Evolutionary conservation across 2,888 invertebrate genomes (phyloP), one percentile per base, ranked within the genome.

Genomic region (Drosophila multiciliata): DNA sequence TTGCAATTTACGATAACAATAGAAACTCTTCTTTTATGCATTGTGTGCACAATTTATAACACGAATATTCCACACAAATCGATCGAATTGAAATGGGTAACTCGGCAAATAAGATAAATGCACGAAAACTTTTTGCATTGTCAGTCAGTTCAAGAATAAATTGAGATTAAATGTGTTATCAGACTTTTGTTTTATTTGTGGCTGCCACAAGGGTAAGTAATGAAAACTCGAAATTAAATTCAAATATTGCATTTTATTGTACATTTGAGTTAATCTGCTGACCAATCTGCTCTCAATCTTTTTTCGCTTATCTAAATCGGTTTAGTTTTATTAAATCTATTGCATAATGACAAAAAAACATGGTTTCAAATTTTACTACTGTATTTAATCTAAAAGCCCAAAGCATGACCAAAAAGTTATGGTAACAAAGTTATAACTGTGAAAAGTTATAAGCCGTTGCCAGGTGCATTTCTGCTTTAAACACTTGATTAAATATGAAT

Each of bases 131-230:
- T 82, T 83, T 85, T 70, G 72, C 72, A 58, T 63, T 78, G 77
- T 76, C 80, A 48, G 78, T 72, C 67, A 68, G 65, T 76, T 73
- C 38, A 62, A 66, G 64, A 85, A 82, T 85, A 85, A 83, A 83
- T 60, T 62, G 60, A 54, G 59, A 77, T 82, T 82, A 72, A 74
- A 72, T 87, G 77, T 82, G 67, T 64, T 67, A 54, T 17, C 26
- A 15, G 35, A 2, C 20, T 26, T 58, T 49, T 48, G 33, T 66
- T 63, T 65, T 36, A 72, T 42, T 71, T 23, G 45, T 2, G 45
- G 45, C 7, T 54, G 17, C 23, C 12, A n/a, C 40, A 33, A 36
- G 26, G 42, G 32, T 45, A 45, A 50, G 32, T 57, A 52, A 26
- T 32, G 17, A 40, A 32, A 12, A n/a, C 5, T 7, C 15, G 23